phyloP scores from a whole-genome alignment of 2,797 vertebrate genomes.

The Lates japonicus region DNA sequence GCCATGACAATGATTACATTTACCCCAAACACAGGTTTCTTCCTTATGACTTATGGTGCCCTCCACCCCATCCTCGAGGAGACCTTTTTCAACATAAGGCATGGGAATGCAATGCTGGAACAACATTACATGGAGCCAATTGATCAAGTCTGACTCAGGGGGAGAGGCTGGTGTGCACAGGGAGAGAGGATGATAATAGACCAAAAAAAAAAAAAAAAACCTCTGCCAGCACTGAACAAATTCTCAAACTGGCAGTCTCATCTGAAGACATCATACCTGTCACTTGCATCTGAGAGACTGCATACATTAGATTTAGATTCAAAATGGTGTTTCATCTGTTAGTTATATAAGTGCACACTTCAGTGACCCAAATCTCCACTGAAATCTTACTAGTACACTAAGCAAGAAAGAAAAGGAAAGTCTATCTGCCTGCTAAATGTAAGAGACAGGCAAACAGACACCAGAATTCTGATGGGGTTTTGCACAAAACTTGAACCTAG shows the following conservation, averaged over 20 bases:
- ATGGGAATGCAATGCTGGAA: constrained; percentile 63
- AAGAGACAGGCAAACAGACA: not conserved
- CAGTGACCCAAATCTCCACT: not conserved
- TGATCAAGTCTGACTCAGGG: constrained; percentile 66
- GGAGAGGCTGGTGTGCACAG: constrained; percentile 37
- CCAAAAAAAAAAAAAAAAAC: not conserved
- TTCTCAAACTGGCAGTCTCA: not conserved
- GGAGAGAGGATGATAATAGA: constrained; percentile 1
- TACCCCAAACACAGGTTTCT: constrained; percentile 76
- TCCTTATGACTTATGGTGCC: constrained; percentile 63
- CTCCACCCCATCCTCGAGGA: constrained; percentile 58
- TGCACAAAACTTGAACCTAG: not conserved
- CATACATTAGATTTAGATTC: not conserved
- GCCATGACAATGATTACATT: constrained; percentile 83
- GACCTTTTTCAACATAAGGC: constrained; percentile 56
- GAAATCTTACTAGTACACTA: not conserved
- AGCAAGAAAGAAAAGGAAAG: not conserved
- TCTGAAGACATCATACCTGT: constrained; percentile 21
- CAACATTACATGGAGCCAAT: constrained; percentile 47
- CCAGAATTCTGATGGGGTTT: not conserved
- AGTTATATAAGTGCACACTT: not conserved
- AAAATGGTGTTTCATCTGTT: constrained; percentile 8
- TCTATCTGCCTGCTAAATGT: not conserved
- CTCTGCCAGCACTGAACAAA: constrained; percentile 3
- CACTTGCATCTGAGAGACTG: not conserved